A percentile compares a stretch with the other conserved stretches of the same genome.
phyloP scores from a whole-genome alignment of 2,113 vertebrate species.

The Protobothrops mucrosquamatus region DNA sequence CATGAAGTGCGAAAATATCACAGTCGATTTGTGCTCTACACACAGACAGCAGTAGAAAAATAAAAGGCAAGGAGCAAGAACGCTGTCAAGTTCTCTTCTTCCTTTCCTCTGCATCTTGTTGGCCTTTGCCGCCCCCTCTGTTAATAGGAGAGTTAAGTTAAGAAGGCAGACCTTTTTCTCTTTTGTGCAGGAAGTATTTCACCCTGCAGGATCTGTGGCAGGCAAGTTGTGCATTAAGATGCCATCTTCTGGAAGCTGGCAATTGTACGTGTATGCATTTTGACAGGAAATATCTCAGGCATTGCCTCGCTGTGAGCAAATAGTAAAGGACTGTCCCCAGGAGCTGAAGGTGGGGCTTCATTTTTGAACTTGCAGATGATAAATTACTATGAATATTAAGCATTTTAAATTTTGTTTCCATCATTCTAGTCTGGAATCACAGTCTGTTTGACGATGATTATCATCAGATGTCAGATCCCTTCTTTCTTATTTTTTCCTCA shows the following conservation, averaged over 20 bases:
- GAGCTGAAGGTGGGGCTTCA: neutral
- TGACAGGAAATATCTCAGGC: neutral
- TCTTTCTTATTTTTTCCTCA: neutral
- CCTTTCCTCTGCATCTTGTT: neutral
- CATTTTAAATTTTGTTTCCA: neutral
- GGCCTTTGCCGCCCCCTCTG: neutral
- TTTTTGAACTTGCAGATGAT: neutral
- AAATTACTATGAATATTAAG: neutral
- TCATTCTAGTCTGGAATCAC: neutral
- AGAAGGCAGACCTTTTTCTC: neutral
- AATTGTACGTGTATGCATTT: constrained; percentile 9
- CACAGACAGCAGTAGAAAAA: neutral
- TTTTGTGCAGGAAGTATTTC: neutral
- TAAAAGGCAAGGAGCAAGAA: neutral
- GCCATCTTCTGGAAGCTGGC: constrained; percentile 40
- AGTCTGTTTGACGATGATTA: neutral
- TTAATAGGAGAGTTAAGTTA: neutral
- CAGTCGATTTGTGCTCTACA: neutral
- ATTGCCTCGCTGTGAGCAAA: neutral
- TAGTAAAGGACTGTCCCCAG: neutral
- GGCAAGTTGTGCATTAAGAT: constrained; percentile 33
- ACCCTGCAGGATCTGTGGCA: neutral
- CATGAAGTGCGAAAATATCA: neutral
- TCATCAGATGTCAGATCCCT: neutral
- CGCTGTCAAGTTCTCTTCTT: neutral